Evolutionary conservation across 2,797 vertebrate genomes (phyloP).

Genomic region (Sternotherus odoratus): DNA sequence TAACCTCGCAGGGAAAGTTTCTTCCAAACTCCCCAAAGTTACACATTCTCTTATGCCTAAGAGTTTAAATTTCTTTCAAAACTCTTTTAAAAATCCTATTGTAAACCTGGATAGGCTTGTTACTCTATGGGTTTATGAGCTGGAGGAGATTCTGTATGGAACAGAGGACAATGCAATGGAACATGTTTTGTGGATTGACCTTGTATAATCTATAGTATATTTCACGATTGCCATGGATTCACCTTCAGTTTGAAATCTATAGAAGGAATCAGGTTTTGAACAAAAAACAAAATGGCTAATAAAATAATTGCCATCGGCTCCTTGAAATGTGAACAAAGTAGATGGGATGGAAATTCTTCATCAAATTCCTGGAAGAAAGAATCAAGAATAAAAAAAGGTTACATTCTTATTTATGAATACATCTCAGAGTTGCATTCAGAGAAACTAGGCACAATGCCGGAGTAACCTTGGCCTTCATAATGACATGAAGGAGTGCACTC

Average conservation of each 20-base stretch:
- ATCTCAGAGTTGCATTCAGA: not conserved
- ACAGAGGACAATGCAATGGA: slow-evolving; percentile 10
- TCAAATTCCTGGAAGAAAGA: not conserved
- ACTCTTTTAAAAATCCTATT: not conserved
- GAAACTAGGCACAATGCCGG: not conserved
- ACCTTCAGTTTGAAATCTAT: not conserved
- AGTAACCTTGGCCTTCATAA: not conserved
- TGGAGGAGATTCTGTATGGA: not conserved
- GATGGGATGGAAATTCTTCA: not conserved
- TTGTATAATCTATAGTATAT: slow-evolving; percentile 18
- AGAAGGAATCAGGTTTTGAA: not conserved
- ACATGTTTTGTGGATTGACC: slow-evolving; percentile 27
- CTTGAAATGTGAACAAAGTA: not conserved
- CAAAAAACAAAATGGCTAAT: not conserved
- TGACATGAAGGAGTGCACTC: not conserved
- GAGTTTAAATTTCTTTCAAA: not conserved
- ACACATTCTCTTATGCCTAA: not conserved
- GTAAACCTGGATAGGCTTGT: not conserved
- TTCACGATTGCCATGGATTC: not conserved
- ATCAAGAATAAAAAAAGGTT: not conserved
- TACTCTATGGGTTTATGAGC: not conserved
- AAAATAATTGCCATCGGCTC: not conserved
- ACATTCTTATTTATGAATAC: not conserved
- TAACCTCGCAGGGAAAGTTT: not conserved
- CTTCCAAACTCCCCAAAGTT: not conserved